phyloP scores from a whole-genome alignment of 2,888 invertebrate genomes.

The Dolomedes plantarius region DNA sequence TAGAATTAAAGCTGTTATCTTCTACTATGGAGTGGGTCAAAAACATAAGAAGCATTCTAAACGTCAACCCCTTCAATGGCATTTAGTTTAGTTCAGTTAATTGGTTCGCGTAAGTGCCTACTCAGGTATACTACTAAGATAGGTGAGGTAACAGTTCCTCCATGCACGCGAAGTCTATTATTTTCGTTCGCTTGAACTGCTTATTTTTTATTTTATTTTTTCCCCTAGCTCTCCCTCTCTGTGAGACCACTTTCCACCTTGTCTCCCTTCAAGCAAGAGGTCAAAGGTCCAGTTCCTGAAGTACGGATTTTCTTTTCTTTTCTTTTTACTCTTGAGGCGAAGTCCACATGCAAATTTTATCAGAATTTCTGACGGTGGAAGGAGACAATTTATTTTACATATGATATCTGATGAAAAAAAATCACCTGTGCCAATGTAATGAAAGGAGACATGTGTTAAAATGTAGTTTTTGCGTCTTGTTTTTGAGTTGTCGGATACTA shows the following conservation, averaged over 20 bases:
- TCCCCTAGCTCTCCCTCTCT: too few relatives aligned
- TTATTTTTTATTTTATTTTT: background rate
- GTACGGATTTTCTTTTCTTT: background rate
- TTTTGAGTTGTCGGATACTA: background rate
- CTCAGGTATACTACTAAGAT: constrained; percentile 39
- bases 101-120: too few relatives aligned
- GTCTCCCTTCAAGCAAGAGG: background rate
- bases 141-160: constrained; percentile 1
- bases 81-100: too few relatives aligned
- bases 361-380: background rate
- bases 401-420: background rate
- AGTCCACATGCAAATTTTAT: background rate
- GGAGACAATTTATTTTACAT: too few relatives aligned
- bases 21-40: too few relatives aligned
- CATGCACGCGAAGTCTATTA: constrained; percentile 10
- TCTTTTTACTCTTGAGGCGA: background rate
- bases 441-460: background rate
- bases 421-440: background rate
- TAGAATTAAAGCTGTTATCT: too few relatives aligned
- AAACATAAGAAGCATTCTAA: too few relatives aligned
- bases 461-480: background rate
- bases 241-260: background rate
- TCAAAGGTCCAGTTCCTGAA: background rate
- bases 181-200: background rate
- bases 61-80: too few relatives aligned